Conservation (phyloP, 2,888 invertebrate species). For the Idaea biselata region DNA sequence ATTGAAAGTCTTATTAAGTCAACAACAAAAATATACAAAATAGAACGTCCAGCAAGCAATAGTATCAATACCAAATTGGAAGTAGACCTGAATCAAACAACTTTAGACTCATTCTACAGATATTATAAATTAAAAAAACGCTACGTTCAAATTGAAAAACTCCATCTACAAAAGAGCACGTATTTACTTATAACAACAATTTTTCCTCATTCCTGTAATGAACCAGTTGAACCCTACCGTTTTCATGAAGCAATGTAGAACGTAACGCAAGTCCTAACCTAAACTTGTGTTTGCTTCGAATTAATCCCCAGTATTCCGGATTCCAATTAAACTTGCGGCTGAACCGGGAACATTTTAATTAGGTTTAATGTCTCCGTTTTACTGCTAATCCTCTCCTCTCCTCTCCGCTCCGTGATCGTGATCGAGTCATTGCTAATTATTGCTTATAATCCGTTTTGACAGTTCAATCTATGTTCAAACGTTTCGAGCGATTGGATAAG, state of each 20-base stretch:
- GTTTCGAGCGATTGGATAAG: not conserved
- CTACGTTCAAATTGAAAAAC: not conserved
- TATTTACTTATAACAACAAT: not conserved
- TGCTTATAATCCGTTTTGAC: not conserved
- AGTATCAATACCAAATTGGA: too few species aligned
- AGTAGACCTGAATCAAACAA: not conserved
- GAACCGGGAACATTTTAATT: conserved; percentile 19
- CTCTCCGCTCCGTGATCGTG: not conserved
- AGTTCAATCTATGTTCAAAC: not conserved
- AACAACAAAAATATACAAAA: too few species aligned
- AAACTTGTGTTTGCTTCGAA: conserved; percentile 18
- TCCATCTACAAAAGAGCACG: not conserved
- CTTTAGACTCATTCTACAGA: not conserved
- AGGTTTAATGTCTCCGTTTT: conserved; percentile 9
- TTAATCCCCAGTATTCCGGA: conserved; percentile 35
- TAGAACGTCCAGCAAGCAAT: too few species aligned
- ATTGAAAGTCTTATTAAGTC: too few species aligned
- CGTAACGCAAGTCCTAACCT: conserved; percentile 1
- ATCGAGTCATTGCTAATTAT: not conserved
- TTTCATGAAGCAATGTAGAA: not conserved
- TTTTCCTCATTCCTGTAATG: not conserved
- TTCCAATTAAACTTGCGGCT: conserved; percentile 60
- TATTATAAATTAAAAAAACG: not conserved
- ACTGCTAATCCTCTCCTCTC: conserved; percentile 2
- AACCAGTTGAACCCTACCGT: not conserved